Conservation (phyloP, 2,797 vertebrate species). For the Clarias laeviceps region DNA sequence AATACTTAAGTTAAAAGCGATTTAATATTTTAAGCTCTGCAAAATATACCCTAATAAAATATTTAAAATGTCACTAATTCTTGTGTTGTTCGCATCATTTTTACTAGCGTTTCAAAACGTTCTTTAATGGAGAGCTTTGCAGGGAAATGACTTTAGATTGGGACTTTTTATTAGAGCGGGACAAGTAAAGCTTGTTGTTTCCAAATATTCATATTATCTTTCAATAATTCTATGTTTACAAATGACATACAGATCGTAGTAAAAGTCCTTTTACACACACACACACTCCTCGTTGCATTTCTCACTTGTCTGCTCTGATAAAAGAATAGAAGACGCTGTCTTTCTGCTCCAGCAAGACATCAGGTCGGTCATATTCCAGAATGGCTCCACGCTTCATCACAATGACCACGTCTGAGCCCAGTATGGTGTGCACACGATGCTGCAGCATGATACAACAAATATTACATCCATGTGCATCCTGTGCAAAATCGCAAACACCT, state of each 20-base stretch:
- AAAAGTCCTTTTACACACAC: neutral
- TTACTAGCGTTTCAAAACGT: neutral
- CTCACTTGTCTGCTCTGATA: constrained; percentile 91
- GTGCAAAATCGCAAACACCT: neutral
- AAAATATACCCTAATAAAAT: constrained; percentile 87
- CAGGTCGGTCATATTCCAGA: constrained; percentile 89
- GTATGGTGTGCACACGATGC: constrained; percentile 97
- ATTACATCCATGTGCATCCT: constrained; percentile 58
- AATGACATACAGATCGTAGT: neutral
- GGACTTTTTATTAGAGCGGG: neutral
- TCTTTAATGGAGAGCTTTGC: neutral
- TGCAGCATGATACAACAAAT: constrained; percentile 57
- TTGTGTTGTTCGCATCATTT: constrained; percentile 39
- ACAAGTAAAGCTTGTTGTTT: neutral
- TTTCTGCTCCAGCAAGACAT: constrained; percentile 84
- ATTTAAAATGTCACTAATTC: constrained; percentile 73
- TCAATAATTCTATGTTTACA: neutral
- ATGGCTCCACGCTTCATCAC: constrained; percentile 97
- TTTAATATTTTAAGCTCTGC: constrained; percentile 87
- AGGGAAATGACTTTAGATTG: neutral
- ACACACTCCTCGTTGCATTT: neutral
- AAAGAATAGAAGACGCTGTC: constrained; percentile 95
- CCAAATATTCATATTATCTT: neutral
- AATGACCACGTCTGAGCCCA: constrained; percentile 94
- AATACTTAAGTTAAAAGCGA: constrained; percentile 86